Base-by-base conservation (phyloP, 1,140 invertebrate genomes). In the Eumaeus atala region DNA sequence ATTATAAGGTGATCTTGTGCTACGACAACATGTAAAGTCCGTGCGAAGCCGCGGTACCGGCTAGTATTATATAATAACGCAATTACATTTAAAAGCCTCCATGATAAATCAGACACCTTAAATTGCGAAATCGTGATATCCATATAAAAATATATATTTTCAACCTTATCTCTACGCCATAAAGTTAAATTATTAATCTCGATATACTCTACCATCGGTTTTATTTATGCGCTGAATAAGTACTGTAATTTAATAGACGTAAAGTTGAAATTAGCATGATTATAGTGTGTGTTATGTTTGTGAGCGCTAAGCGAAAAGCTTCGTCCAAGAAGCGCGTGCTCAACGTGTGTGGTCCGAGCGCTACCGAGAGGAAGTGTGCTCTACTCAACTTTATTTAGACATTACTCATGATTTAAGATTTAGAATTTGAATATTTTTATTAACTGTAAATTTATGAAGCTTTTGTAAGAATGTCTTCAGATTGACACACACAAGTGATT, bases 291-390 rank as follows among this genome's bases (percentile, higher is more conserved):
- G 9, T 36, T 59, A 62, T 57, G 40, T 66, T 70, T 49, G 64
- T 62, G 35, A 40, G 42, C 40, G 40, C 40, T 68, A 72, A 67
- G 61, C 66, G 66, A 64, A 71, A 67, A 70, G 66, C 64, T 66
- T 61, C 66, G 58, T 65, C 63, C 50, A 62, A 61, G 49, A 57
- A 59, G 65, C 72, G 67, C 67, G 69, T 67, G 68, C 67, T 59
- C 76, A 48, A 58, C 72, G 76, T 79, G 76, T 79, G 76, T 79
- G 76, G 76, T 79, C 76, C 50, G 18, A 51, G 51, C 21, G 51
- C 47, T 38, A 55, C 34, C 47, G 66, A 16, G 44, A 6, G 33
- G 65, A 61, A 72, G 56, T 66, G 57, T 65, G 70, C 76, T 76
- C 68, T 61, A 74, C 65, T 66, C 70, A 28, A 28, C 2, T 28